Evolutionary conservation across 2,888 invertebrate genomes (phyloP).

Genomic region (Agapetus fuscipes): DNA sequence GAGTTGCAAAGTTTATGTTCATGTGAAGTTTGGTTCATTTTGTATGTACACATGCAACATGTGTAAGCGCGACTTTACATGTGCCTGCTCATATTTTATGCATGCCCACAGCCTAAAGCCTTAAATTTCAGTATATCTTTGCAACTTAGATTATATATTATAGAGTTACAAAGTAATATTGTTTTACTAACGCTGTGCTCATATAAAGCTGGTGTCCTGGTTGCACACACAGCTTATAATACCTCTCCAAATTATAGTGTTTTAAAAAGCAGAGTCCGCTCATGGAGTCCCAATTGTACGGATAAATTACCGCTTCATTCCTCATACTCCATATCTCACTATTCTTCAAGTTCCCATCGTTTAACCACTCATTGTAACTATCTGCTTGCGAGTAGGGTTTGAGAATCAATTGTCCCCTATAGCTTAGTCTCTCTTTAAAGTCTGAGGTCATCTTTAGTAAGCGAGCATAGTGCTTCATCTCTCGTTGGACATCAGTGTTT

Average conservation of each 20-base stretch:
- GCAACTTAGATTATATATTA: no score
- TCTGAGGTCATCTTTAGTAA: conserved; percentile 52
- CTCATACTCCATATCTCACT: background rate
- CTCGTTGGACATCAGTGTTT: conserved; percentile 48
- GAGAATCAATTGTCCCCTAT: conserved; percentile 49
- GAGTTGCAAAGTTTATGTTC: no score
- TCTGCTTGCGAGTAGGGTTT: conserved; percentile 30
- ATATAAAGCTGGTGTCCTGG: conserved; percentile 54
- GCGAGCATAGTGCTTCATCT: conserved; percentile 51
- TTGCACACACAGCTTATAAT: conserved; percentile 52
- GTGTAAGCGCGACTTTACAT: no score
- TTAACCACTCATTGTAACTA: background rate
- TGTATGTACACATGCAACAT: no score
- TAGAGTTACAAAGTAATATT: no score
- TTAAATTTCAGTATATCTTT: no score
- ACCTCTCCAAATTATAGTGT: conserved; percentile 47
- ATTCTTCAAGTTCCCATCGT: background rate
- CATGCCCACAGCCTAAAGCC: no score
- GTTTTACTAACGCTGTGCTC: conserved; percentile 41
- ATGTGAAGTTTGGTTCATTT: no score
- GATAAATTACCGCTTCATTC: conserved; percentile 2
- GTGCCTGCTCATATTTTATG: no score
- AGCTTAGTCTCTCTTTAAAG: conserved; percentile 53
- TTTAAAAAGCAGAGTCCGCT: conserved; percentile 54
- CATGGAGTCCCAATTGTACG: conserved; percentile 53